Conservation (phyloP, 64 coral and sea anemone species). For the Stichodactyla mertensii region DNA sequence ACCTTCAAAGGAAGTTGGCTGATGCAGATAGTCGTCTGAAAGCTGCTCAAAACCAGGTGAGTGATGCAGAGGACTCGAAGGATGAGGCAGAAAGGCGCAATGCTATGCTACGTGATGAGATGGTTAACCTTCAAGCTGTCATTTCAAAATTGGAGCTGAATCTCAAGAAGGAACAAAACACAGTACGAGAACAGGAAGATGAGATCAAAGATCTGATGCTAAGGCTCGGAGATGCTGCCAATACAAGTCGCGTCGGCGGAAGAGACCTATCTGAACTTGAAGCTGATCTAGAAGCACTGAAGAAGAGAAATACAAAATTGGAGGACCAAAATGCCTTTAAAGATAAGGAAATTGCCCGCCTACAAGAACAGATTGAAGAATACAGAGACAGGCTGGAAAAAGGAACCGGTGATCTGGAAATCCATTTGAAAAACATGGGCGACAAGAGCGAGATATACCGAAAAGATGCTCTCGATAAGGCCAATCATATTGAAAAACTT, state of each 20-base stretch:
- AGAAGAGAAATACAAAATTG: constrained; percentile 24
- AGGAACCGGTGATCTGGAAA: constrained; percentile 21
- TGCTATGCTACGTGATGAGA: constrained; percentile 29
- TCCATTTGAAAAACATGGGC: constrained; percentile 35
- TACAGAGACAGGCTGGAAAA: constrained; percentile 37
- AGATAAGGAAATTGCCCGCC: constrained; percentile 23
- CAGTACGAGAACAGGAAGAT: constrained; percentile 24
- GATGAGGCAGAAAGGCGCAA: constrained; percentile 21
- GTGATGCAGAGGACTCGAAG: constrained; percentile 13
- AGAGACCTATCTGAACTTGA: constrained; percentile 24
- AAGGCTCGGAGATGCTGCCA: not conserved
- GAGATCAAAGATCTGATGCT: constrained; percentile 36
- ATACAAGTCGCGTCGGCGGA: constrained; percentile 9
- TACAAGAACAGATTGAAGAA: constrained; percentile 29
- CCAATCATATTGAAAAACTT: constrained; percentile 30
- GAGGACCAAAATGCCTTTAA: constrained; percentile 23
- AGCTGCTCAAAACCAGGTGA: not conserved
- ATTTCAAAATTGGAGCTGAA: constrained; percentile 41
- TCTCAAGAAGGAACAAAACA: constrained; percentile 5
- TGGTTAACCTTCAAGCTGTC: constrained; percentile 19
- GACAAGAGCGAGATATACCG: constrained; percentile 43
- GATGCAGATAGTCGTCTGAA: constrained; percentile 27
- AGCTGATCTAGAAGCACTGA: constrained; percentile 12
- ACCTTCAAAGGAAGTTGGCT: constrained; percentile 25
- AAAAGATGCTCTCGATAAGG: constrained; percentile 51